Evolutionary conservation across 1,140 invertebrate genomes (phyloP), one percentile per base, ranked within the genome.

Genomic region (Aphelenchoides besseyi): DNA sequence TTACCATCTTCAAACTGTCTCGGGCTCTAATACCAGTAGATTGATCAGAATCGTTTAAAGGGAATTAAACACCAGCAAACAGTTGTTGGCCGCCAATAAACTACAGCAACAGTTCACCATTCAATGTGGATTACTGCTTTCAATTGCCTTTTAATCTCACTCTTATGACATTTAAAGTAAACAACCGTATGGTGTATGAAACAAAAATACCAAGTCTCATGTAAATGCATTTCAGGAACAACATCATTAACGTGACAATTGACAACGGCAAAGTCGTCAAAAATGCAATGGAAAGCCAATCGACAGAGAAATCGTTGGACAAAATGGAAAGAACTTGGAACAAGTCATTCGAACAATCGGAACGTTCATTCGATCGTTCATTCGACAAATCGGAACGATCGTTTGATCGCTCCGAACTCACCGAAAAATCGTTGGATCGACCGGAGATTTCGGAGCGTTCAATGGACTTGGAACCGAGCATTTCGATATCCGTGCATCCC

Each of bases 381-480:
- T 37, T 37, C 30, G 63, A 66, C 63, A 70, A 70, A 36, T 67
- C 54, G 33, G 63, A 71, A 33, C 69, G 9, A 30, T 70, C 52
- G 23, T 59, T 18, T 5, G 55, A 59, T 33, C 55, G 55, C 18
- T 59, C 55, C 18, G 55, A 59, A 59, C 55, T 59, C 5, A 59
- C 55, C 12, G 55, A 59, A 33, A 59, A 59, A 23, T 59, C 55
- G 5, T 5, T 59, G 55, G 55, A 59, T 18, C 9, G 63, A 66
- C 12, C 8, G 12, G 30, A 36, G 32, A 66, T 66, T 53, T 36
- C 63, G 12, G 63, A 36, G 36, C 16, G 1, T 12, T 66, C 63
- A 12, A 66, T 36, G 55, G 55, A 59, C 32, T 59, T 59, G 5
- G 63, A 66, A 30, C 63, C 63, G 32, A 66, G 63, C 36, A 37